Percentiles rank a stretch among this genome's conserved stretches.
These are phyloP conservation scores for Drosophila formosana DNA, from an alignment of 2,888 invertebrate species.

Conservation along the genomic window DNA sequence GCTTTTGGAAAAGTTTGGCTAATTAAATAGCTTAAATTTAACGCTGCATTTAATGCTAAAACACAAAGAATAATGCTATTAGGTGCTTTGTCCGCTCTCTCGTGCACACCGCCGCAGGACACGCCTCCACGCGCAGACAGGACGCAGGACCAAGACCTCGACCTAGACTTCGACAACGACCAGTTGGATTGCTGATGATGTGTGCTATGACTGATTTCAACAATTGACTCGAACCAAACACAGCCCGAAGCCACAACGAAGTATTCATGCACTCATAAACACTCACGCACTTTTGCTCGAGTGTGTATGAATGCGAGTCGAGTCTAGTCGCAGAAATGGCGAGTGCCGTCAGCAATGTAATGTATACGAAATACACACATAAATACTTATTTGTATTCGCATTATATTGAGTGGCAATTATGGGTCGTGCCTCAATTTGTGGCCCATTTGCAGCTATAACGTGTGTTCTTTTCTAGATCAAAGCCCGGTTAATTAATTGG, in stretches of 20 bases:
- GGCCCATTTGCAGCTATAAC: background rate
- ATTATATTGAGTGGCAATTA: constrained; percentile 28
- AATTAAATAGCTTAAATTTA: constrained; percentile 10
- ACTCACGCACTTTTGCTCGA: background rate
- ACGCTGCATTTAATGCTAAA: background rate
- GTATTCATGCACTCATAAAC: background rate
- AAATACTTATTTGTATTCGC: constrained; percentile 11
- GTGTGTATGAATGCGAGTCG: constrained; percentile 3
- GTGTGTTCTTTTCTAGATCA: background rate
- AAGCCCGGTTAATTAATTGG: constrained; percentile 1
- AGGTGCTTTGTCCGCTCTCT: constrained; percentile 4
- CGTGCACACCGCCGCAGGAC: constrained; percentile 25
- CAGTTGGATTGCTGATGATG: constrained; percentile 25
- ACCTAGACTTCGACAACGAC: background rate
- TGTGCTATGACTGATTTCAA: constrained; percentile 34
- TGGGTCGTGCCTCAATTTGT: background rate
- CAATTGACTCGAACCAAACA: constrained; percentile 35
- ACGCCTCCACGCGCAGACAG: constrained; percentile 14
- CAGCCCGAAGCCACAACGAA: constrained; percentile 2
- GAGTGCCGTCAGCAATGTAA: background rate
- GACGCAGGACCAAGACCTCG: background rate
- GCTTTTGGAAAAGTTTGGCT: background rate
- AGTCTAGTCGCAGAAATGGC: background rate
- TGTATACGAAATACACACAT: constrained; percentile 4
- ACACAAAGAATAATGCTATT: background rate